phyloP scores from a whole-genome alignment of 1,140 invertebrate species.

The Lordiphosa mommai region DNA sequence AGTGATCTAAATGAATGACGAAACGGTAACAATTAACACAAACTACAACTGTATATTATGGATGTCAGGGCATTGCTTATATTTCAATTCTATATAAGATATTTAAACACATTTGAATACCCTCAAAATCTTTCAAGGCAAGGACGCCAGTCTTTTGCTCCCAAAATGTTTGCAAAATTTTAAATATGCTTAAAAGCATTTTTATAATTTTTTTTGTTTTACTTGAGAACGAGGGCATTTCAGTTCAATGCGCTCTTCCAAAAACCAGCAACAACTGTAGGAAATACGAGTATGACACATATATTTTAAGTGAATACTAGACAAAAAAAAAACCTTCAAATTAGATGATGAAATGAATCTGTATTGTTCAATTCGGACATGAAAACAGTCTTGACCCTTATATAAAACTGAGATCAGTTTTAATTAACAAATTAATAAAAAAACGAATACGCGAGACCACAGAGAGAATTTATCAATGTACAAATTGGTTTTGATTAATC shows the following conservation, averaged over 20 bases:
- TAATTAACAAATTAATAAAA: no score
- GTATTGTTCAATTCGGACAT: no score
- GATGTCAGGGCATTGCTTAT: background rate
- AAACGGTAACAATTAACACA: conserved; percentile 14
- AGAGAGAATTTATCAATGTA: no score
- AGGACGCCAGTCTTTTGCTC: conserved; percentile 58
- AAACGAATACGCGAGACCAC: no score
- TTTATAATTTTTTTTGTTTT: background rate
- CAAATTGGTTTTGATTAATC: no score
- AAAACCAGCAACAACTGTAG: conserved; percentile 19
- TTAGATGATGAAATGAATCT: conserved; percentile 7
- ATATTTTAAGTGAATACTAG: conserved; percentile 1
- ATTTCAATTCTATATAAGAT: conserved; percentile 19
- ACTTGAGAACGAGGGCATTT: conserved; percentile 26
- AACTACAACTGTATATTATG: conserved; percentile 25
- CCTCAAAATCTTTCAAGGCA: conserved; percentile 34
- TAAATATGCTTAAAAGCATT: conserved; percentile 33
- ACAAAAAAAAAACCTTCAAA: background rate
- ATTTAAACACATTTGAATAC: no score
- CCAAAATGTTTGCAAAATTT: conserved; percentile 18
- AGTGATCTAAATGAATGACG: conserved; percentile 38
- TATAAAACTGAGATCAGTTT: no score
- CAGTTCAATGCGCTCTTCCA: conserved; percentile 47
- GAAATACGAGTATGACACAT: conserved; percentile 25
- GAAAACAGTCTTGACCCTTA: no score